Base-by-base conservation (phyloP, 2,888 invertebrate species). In the Parapristionchus giblindavisi region DNA sequence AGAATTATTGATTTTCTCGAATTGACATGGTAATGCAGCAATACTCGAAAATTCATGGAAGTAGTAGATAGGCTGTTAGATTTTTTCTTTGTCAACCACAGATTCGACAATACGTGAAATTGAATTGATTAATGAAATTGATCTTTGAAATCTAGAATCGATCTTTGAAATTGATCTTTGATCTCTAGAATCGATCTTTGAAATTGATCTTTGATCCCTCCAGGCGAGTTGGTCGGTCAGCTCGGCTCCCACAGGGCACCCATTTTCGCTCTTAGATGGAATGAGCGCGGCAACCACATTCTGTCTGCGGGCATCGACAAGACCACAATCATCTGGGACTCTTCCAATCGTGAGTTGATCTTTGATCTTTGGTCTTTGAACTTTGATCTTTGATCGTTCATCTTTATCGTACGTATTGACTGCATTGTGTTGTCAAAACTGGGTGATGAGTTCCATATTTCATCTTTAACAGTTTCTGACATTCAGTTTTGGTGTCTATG, bases 311-410 rank as follows among this genome's bases (percentile, higher is more conserved):
- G 98, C 80, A 98, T 94, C 58, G 92, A 92, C 87, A 92, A 92
- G 93, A 97, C 97, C 4, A 98, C 98, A 48, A 98, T 98, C 79
- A 97, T 99, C 86, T 99, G 99, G 99, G 98, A 99, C 90, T 96
- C 98, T 51, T 89, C 89, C 6, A 21, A 40, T 65, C 29, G 97
- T 0, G 93, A 94, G 88, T 96, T 96, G 88, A 40, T 21, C 6
- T 11, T 11, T 36, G 43, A 17, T 17, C 17, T n/a, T n/a, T 5
- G 24, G 60, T 21, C 6, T 21, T 17, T 27, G 21, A 5, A n/a
- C 21, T 52, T 52, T 52, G 52, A 52, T 52, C 5, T 52, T 52
- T 52, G 52, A 21, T 21, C 52, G n/a, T 11, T 52, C 6, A 5
- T n/a, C n/a, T n/a, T n/a, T n/a, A n/a, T n/a, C n/a, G n/a, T n/a